Evolutionary conservation across 2,113 vertebrate species (phyloP).

Genomic region (Agapornis roseicollis): DNA sequence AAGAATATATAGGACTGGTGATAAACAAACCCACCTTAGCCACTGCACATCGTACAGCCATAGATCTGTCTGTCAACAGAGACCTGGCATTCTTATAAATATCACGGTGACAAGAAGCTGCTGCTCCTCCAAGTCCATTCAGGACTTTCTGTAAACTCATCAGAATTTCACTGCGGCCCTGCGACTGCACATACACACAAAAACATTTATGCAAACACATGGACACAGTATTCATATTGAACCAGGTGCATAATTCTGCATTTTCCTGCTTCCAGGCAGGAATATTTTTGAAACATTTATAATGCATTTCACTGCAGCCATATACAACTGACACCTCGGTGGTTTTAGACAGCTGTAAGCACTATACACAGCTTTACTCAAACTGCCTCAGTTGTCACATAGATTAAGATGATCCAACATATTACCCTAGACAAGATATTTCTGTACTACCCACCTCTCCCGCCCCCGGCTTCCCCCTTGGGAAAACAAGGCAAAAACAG

Average conservation of each 20-base stretch:
- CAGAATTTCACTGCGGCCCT: slow-evolving; percentile 95
- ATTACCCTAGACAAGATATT: not conserved
- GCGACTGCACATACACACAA: slow-evolving; percentile 78
- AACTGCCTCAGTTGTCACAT: not conserved
- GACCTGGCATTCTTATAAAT: slow-evolving; percentile 97
- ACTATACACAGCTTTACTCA: not conserved
- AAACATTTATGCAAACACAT: not conserved
- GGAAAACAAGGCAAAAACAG: not conserved
- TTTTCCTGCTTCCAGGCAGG: not conserved
- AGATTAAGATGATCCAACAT: not conserved
- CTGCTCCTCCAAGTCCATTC: slow-evolving; percentile 91
- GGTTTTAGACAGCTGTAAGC: not conserved
- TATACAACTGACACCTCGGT: rapidly evolving
- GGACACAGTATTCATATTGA: not conserved
- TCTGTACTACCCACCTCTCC: not conserved
- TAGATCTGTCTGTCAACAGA: slow-evolving; percentile 92
- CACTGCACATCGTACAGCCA: slow-evolving; percentile 94
- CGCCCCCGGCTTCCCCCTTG: not conserved
- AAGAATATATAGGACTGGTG: not conserved
- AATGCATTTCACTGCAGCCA: not conserved
- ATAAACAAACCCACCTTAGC: slow-evolving; percentile 83
- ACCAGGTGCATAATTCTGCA: not conserved
- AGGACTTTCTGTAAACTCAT: slow-evolving; percentile 97
- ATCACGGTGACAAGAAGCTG: slow-evolving; percentile 94
- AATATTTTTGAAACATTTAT: not conserved